Percentiles rank a stretch among this genome's conserved stretches.
phyloP scores from a whole-genome alignment of 2,113 vertebrate species.

The Centropristis striata region DNA sequence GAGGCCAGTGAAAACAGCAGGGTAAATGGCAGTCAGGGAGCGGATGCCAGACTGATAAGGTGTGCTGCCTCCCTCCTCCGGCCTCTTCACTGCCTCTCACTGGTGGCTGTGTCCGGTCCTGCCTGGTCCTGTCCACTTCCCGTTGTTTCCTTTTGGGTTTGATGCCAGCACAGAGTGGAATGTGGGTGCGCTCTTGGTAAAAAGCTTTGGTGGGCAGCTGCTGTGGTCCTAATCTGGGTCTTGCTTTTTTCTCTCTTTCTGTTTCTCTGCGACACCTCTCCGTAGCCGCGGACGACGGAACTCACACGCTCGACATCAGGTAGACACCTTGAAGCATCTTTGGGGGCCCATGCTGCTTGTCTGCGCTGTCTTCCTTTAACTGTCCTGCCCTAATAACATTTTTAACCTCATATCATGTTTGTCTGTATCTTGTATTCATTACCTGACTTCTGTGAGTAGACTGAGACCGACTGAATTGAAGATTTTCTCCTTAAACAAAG shows the following conservation, averaged over 20 bases:
- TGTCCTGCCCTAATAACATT: slow-evolving; percentile 52
- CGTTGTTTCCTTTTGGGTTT: slow-evolving; percentile 43
- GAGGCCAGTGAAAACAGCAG: slow-evolving; percentile 55
- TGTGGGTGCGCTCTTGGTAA: slow-evolving; percentile 45
- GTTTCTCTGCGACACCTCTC: slow-evolving; percentile 49
- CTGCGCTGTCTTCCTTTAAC: slow-evolving; percentile 63
- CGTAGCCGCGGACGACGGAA: slow-evolving; percentile 98
- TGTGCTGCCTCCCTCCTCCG: slow-evolving; percentile 54
- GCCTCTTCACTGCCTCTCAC: slow-evolving; percentile 40
- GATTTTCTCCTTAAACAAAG: background rate
- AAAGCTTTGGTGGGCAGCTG: slow-evolving; percentile 75
- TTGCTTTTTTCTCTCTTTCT: slow-evolving; percentile 63
- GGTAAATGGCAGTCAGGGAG: slow-evolving; percentile 55
- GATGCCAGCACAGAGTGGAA: slow-evolving; percentile 47
- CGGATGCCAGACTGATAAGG: slow-evolving; percentile 50
- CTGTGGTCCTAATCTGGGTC: slow-evolving; percentile 76
- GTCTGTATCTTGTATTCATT: background rate
- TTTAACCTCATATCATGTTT: background rate
- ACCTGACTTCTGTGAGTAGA: slow-evolving; percentile 5
- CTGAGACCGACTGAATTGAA: slow-evolving; percentile 60
- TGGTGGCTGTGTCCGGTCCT: slow-evolving; percentile 33
- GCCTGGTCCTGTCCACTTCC: slow-evolving; percentile 44
- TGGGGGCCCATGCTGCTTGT: slow-evolving; percentile 56
- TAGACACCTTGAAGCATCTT: slow-evolving; percentile 81
- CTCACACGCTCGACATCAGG: slow-evolving; percentile 98